Conservation (phyloP, 2,888 invertebrate genomes). For the Deladenus siricidicola region DNA sequence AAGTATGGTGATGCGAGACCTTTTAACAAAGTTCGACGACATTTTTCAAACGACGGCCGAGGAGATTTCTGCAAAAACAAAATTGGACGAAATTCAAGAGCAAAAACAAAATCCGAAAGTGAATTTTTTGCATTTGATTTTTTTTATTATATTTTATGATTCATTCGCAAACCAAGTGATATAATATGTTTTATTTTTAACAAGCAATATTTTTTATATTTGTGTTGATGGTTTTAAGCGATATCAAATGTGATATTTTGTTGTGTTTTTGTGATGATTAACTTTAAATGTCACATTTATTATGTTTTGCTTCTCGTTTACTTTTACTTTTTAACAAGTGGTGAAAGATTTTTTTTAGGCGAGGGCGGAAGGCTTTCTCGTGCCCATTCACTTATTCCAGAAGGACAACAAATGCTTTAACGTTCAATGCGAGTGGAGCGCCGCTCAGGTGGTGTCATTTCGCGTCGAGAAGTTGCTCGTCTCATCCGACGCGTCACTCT, state of each 20-base stretch:
- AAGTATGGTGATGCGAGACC: conserved; percentile 33
- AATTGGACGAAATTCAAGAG: conserved; percentile 26
- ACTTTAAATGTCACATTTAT: no score
- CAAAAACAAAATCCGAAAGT: conserved; percentile 8
- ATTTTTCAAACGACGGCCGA: conserved; percentile 33
- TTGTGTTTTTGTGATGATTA: no score
- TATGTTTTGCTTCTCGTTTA: no score
- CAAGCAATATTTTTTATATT: no score
- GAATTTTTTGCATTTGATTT: background rate
- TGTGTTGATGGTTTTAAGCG: background rate
- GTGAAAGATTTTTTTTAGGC: no score
- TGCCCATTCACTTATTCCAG: conserved; percentile 45
- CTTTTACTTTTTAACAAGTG: no score
- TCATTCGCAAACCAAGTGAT: no score
- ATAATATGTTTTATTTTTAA: no score
- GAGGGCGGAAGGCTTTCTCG: conserved; percentile 41
- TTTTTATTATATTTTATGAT: no score
- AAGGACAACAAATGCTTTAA: conserved; percentile 50
- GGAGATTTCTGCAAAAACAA: conserved; percentile 15
- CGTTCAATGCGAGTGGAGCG: conserved; percentile 35
- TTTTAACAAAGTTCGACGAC: conserved; percentile 32
- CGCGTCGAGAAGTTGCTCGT: conserved; percentile 26
- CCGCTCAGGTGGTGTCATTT: conserved; percentile 25
- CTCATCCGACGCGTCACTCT: conserved; percentile 21
- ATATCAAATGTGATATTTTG: no score